Evolutionary conservation across 2,797 vertebrate genomes (phyloP).

Genomic region (Microchirus variegatus): DNA sequence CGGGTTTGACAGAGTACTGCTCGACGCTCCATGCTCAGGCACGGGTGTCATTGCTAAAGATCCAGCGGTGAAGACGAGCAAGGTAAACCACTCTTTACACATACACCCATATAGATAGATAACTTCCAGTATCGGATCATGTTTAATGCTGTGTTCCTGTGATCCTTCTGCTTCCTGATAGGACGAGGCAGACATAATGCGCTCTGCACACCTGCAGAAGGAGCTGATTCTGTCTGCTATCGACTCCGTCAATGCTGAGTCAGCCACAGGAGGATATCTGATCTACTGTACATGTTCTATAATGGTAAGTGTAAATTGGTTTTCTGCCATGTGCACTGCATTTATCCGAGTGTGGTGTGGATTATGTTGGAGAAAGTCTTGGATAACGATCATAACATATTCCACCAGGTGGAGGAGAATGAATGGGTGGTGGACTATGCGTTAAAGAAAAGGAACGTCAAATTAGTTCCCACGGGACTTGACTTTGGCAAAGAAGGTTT

Average conservation of each 20-base stretch:
- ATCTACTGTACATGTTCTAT: conserved; percentile 97
- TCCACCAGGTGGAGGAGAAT: conserved; percentile 92
- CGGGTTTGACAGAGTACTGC: conserved; percentile 93
- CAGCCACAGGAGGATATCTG: conserved; percentile 90
- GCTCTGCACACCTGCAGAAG: conserved; percentile 95
- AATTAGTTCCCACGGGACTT: conserved; percentile 92
- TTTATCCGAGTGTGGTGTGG: neutral
- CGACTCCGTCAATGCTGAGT: conserved; percentile 91
- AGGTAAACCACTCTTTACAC: conserved; percentile 71
- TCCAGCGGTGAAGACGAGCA: conserved; percentile 95
- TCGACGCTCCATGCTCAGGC: conserved; percentile 97
- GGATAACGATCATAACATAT: conserved; percentile 16
- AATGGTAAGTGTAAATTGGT: conserved; percentile 75
- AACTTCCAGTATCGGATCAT: neutral
- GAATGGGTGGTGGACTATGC: conserved; percentile 99
- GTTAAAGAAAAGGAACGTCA: conserved; percentile 95
- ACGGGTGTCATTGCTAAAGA: conserved; percentile 97
- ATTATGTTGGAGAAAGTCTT: neutral
- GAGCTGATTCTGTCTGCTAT: conserved; percentile 94
- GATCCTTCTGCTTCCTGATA: conserved; percentile 50
- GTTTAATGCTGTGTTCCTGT: conserved; percentile 2
- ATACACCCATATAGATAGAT: neutral
- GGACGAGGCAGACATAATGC: conserved; percentile 90
- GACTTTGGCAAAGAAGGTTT: conserved; percentile 98
- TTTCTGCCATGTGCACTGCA: neutral